A percentile compares a stretch with the other conserved stretches of the same genome.
Conservation (phyloP, 2,888 invertebrate genomes). For the Drosophila buzzatii region DNA sequence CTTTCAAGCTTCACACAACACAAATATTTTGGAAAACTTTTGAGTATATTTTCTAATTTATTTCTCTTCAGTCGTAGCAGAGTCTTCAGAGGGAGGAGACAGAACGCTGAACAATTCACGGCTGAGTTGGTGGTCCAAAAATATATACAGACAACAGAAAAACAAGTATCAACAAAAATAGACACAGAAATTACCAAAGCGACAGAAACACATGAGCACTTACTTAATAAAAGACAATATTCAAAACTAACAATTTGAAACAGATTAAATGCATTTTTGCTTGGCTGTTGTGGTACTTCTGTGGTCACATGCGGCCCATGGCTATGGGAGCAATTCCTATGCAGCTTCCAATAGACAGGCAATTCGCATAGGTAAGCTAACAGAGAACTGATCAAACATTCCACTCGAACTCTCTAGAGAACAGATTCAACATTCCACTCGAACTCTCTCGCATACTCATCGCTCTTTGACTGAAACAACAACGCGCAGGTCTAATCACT, state of each 20-base stretch:
- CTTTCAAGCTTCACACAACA: conserved; percentile 45
- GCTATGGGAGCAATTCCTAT: conserved; percentile 51
- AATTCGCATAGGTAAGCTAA: conserved; percentile 64
- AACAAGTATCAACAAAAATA: conserved; percentile 39
- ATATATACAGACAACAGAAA: conserved; percentile 39
- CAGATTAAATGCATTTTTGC: conserved; percentile 51
- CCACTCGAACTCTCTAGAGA: not conserved
- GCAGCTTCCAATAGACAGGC: conserved; percentile 38
- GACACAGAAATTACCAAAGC: conserved; percentile 12
- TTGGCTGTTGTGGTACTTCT: conserved; percentile 38
- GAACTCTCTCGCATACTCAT: not conserved
- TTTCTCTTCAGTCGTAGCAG: conserved; percentile 48
- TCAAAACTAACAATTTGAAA: not conserved
- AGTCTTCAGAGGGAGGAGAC: conserved; percentile 43
- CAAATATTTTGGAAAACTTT: conserved; percentile 65
- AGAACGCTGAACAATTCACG: conserved; percentile 14
- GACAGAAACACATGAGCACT: conserved; percentile 6
- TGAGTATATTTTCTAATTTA: conserved; percentile 46
- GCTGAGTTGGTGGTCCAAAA: conserved; percentile 48
- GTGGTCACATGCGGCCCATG: conserved; percentile 31
- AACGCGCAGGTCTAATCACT: conserved; percentile 77
- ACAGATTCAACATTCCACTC: not conserved
- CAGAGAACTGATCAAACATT: not conserved
- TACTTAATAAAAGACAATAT: not conserved
- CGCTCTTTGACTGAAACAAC: conserved; percentile 36